Evolutionary conservation across 2,113 vertebrate genomes (phyloP).

Genomic region (Physeter macrocephalus): DNA sequence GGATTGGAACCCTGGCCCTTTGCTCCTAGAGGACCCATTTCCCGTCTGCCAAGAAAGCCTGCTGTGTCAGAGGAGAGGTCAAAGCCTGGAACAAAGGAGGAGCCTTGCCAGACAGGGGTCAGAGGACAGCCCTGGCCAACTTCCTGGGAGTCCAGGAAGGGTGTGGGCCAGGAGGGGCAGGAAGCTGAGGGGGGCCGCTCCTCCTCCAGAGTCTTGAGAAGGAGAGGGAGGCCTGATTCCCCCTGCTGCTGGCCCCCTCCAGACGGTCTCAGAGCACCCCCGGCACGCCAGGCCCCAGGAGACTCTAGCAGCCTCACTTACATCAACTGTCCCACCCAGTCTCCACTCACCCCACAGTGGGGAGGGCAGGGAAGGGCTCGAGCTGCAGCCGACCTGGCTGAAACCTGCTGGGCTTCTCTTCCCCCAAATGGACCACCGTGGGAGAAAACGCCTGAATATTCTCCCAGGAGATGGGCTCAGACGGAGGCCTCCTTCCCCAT

Average conservation of each 20-base stretch:
- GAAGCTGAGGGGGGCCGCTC: neutral
- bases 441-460: neutral
- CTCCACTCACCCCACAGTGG: neutral
- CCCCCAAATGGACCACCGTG: accelerated
- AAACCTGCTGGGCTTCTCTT: neutral
- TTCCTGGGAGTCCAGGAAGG: neutral
- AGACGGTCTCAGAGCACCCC: neutral
- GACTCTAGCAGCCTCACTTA: neutral
- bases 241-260: neutral
- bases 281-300: neutral
- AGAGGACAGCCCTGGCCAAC: neutral
- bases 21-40: neutral
- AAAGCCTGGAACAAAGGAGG: neutral
- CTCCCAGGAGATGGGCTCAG: neutral
- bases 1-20: neutral
- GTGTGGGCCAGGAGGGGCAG: too few species aligned
- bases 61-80: neutral
- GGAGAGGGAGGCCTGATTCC: neutral
- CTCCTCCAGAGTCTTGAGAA: neutral
- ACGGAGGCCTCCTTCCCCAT: neutral
- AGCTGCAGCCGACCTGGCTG: neutral
- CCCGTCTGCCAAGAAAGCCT: neutral
- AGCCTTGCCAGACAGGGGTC: neutral
- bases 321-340: too few species aligned
- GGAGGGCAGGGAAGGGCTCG: neutral